A percentile compares a stretch with the other conserved stretches of the same genome.
These are phyloP conservation scores for Melanotus villosus DNA, from an alignment of 2,888 invertebrate species.

Conservation along the genomic window DNA sequence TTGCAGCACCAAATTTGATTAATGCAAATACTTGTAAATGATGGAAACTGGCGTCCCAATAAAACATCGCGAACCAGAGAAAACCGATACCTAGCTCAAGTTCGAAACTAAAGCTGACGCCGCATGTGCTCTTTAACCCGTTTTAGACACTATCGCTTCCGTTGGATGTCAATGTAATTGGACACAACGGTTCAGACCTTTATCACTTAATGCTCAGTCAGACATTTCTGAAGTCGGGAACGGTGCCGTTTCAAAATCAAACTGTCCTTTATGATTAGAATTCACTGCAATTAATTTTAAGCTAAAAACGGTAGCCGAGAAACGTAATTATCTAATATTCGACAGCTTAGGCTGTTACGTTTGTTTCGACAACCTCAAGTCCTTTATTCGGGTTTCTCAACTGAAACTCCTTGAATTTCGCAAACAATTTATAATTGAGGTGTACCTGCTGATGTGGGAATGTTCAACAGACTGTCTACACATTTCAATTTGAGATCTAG, in stretches of 20 bases:
- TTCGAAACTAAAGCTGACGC: constrained; percentile 19
- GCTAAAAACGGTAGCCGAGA: not conserved
- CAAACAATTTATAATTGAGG: too few relatives aligned
- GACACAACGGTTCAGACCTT: constrained; percentile 15
- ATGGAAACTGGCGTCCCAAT: not conserved
- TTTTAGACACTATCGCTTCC: constrained; percentile 19
- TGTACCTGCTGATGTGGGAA: too few relatives aligned
- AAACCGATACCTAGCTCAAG: not conserved
- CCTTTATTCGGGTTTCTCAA: too few relatives aligned
- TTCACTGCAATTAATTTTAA: not conserved
- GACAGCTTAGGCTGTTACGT: too few relatives aligned
- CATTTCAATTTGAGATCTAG: too few relatives aligned
- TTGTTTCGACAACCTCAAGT: too few relatives aligned
- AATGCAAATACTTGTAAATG: not conserved
- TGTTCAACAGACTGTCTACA: too few relatives aligned
- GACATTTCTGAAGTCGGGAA: constrained; percentile 5
- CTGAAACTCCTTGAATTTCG: too few relatives aligned
- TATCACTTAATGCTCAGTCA: constrained; percentile 27
- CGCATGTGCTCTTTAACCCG: constrained; percentile 24
- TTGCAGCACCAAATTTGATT: not conserved
- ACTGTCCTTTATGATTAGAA: not conserved
- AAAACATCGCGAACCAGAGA: not conserved
- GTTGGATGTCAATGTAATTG: constrained; percentile 29
- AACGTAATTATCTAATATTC: too few relatives aligned
- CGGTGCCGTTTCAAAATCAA: not conserved